A percentile compares a stretch with the other conserved stretches of the same genome.
Conservation (phyloP, 1,140 invertebrate genomes). For the Drosophila asahinai region DNA sequence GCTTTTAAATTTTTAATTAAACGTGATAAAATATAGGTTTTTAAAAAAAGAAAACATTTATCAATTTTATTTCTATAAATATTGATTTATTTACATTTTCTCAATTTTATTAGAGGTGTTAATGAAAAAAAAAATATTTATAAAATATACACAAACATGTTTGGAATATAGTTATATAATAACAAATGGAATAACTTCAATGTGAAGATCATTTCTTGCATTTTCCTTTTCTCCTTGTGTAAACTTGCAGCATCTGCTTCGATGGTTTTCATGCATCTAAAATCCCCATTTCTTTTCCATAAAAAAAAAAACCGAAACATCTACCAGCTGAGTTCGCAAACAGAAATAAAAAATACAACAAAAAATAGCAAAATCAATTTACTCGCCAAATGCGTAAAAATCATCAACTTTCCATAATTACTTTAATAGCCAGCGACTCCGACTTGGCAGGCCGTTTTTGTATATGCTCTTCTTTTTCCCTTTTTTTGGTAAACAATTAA, state of each 20-base stretch:
- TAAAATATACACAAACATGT: neutral
- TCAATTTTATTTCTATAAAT: too few species aligned
- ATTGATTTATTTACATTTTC: too few species aligned
- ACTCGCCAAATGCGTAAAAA: constrained; percentile 38
- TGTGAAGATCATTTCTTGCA: neutral
- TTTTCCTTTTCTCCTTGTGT: neutral
- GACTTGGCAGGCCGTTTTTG: constrained; percentile 5
- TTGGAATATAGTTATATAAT: too few species aligned
- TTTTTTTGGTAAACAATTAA: constrained; percentile 42
- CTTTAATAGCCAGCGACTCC: constrained; percentile 9
- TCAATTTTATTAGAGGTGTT: too few species aligned
- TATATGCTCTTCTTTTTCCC: constrained; percentile 3
- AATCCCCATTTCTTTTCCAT: neutral
- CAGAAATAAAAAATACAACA: constrained; percentile 1
- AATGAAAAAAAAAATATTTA: too few species aligned
- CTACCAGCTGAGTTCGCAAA: neutral
- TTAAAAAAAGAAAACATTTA: too few species aligned
- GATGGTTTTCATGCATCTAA: constrained; percentile 4
- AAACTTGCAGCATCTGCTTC: neutral
- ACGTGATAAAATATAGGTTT: too few species aligned
- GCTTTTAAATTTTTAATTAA: too few species aligned
- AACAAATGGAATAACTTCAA: neutral
- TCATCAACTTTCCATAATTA: constrained; percentile 42
- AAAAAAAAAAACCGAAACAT: constrained; percentile 6
- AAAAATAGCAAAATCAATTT: constrained; percentile 41